Conservation (phyloP, 2,888 invertebrate genomes). For the Scrobipalpa costella region DNA sequence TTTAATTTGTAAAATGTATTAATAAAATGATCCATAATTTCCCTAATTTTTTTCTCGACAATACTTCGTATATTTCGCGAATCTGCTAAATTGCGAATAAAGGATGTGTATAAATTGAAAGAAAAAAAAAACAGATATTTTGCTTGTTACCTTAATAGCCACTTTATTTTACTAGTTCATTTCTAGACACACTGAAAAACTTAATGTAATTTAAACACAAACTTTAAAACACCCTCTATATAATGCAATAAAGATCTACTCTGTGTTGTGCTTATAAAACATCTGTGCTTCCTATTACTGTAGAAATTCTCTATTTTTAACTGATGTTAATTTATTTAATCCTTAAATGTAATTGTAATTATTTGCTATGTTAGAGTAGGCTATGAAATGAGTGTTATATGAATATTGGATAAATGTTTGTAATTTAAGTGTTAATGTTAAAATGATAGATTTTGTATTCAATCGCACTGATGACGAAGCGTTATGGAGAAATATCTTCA, state of each 20-base stretch:
- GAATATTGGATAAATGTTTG: constrained; percentile 8
- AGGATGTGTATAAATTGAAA: no score
- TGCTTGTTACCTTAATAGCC: no score
- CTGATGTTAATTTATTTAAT: neutral
- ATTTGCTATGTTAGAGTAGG: neutral
- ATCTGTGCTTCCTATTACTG: constrained; percentile 65
- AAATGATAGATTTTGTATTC: constrained; percentile 20
- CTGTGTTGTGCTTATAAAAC: constrained; percentile 72
- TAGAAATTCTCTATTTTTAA: constrained; percentile 26
- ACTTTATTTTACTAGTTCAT: no score
- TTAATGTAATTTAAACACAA: no score
- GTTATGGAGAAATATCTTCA: neutral
- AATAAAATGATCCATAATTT: no score
- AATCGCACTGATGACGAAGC: constrained; percentile 7
- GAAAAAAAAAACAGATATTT: no score
- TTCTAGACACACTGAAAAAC: no score
- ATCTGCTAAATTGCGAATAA: no score
- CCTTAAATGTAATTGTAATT: neutral
- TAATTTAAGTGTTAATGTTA: constrained; percentile 18
- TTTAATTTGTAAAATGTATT: no score
- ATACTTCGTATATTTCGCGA: no score
- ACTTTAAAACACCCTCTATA: neutral
- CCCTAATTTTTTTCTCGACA: no score
- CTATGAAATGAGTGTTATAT: constrained; percentile 12
- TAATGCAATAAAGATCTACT: constrained; percentile 41